Percentiles rank a stretch among this genome's conserved stretches.
Evolutionary conservation across 2,888 invertebrate genomes (phyloP).

Genomic region (Cantharis rufa): DNA sequence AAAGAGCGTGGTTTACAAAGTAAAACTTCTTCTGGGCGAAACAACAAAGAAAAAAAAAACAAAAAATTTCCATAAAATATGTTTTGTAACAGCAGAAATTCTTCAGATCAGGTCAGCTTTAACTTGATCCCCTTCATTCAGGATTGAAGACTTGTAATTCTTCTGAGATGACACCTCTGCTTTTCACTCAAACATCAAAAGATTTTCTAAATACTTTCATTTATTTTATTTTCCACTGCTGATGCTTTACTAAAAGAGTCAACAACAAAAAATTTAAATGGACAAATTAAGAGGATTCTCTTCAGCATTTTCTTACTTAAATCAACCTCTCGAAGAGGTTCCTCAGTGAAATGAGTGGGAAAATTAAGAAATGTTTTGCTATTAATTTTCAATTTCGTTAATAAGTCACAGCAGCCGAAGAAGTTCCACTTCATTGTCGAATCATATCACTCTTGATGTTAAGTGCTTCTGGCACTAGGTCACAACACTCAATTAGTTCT

Average conservation of each 20-base stretch:
- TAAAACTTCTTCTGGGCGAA: too few relatives aligned
- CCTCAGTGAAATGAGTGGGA: not conserved
- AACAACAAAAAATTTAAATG: not conserved
- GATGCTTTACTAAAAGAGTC: not conserved
- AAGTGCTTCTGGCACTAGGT: not conserved
- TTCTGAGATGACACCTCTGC: not conserved
- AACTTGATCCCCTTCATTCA: not conserved
- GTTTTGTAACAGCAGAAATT: not conserved
- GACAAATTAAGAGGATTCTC: not conserved
- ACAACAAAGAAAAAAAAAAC: too few relatives aligned
- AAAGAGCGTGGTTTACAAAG: not conserved
- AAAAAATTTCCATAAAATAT: too few relatives aligned
- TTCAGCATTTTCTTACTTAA: not conserved
- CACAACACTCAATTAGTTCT: not conserved
- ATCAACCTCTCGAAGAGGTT: not conserved
- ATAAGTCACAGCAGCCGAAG: not conserved
- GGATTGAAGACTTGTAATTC: not conserved
- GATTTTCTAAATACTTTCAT: not conserved
- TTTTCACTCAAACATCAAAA: not conserved
- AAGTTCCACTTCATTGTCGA: not conserved
- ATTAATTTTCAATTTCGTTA: not conserved
- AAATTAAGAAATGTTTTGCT: not conserved
- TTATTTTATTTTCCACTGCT: not conserved
- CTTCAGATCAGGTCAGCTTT: not conserved
- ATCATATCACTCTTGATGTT: not conserved